These are phyloP conservation scores for Drosophila repletoides DNA, from an alignment of 1,140 invertebrate species.

Conservation along the genomic window DNA sequence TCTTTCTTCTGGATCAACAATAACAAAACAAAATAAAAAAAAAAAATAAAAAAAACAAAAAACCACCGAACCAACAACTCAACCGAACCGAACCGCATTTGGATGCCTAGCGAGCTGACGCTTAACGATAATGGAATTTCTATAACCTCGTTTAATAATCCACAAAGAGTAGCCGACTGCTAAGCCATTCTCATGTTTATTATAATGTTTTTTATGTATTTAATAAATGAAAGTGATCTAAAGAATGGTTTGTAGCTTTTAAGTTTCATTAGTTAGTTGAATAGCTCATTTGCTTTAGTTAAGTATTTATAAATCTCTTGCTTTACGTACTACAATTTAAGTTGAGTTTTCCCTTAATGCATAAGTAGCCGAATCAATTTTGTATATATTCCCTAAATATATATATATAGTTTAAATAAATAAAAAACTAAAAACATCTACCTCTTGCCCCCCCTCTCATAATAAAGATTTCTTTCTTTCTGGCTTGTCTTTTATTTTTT, in stretches of 20 bases:
- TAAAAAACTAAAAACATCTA: not conserved
- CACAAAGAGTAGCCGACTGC: slow-evolving; percentile 34
- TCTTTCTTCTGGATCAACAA: slow-evolving; percentile 19
- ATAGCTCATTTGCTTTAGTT: not conserved
- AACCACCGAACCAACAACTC: slow-evolving; percentile 16
- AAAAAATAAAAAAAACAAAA: slow-evolving; percentile 1
- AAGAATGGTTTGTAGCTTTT: not conserved
- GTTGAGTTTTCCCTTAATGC: not conserved
- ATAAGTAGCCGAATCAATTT: slow-evolving; percentile 2
- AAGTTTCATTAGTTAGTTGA: not conserved
- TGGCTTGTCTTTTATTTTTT: slow-evolving; percentile 26
- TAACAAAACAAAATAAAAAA: slow-evolving; percentile 4
- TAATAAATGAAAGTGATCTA: slow-evolving; percentile 13
- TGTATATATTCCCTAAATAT: slow-evolving; percentile 22
- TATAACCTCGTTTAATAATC: slow-evolving; percentile 54
- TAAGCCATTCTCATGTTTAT: slow-evolving; percentile 1
- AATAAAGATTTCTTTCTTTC: slow-evolving; percentile 10
- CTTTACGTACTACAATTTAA: slow-evolving; percentile 18
- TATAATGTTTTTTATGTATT: not conserved
- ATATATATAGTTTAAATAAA: slow-evolving; percentile 20
- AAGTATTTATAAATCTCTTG: slow-evolving; percentile 25
- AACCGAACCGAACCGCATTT: slow-evolving; percentile 24
- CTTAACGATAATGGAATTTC: slow-evolving; percentile 71
- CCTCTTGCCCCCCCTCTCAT: too few species aligned
- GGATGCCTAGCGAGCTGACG: slow-evolving; percentile 71